Evolutionary conservation across 2,888 invertebrate species (phyloP).

Genomic region (Drosophila mimica): DNA sequence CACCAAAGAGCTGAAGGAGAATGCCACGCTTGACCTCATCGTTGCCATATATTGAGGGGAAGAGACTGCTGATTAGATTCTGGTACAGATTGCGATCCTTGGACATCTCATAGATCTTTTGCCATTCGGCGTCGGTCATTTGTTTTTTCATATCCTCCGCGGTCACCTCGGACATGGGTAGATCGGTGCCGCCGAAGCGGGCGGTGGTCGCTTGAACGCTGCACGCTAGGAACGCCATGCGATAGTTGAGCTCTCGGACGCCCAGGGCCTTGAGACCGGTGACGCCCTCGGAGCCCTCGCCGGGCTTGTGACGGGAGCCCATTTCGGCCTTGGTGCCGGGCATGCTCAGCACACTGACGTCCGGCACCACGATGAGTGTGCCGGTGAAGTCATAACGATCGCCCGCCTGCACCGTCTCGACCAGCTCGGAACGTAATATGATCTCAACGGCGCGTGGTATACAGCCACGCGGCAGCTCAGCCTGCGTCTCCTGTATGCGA

Average conservation of each 20-base stretch:
- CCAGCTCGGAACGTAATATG: slow-evolving; percentile 96
- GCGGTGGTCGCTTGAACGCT: slow-evolving; percentile 94
- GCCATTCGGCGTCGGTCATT: slow-evolving; percentile 97
- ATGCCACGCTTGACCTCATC: slow-evolving; percentile 97
- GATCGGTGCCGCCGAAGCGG: slow-evolving; percentile 94
- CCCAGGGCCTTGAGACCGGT: slow-evolving; percentile 93
- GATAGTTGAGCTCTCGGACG: slow-evolving; percentile 92
- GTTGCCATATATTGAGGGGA: slow-evolving; percentile 98
- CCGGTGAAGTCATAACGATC: slow-evolving; percentile 97
- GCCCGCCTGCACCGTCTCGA: slow-evolving; percentile 93
- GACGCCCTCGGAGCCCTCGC: slow-evolving; percentile 93
- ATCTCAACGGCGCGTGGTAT: slow-evolving; percentile 98
- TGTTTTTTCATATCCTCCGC: slow-evolving; percentile 96
- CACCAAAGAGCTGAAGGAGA: slow-evolving; percentile 97
- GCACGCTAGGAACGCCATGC: slow-evolving; percentile 97
- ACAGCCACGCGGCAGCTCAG: slow-evolving; percentile 97
- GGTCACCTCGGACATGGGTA: slow-evolving; percentile 94
- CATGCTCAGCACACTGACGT: slow-evolving; percentile 93
- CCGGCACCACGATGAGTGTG: slow-evolving; percentile 98
- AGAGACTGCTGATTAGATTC: slow-evolving; percentile 95
- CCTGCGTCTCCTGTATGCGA: slow-evolving; percentile 98
- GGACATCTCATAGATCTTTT: slow-evolving; percentile 98
- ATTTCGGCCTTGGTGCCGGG: slow-evolving; percentile 95
- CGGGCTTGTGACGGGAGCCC: slow-evolving; percentile 90
- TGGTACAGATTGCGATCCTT: slow-evolving; percentile 95